A percentile compares a stretch with the other conserved stretches of the same genome.
phyloP scores from a whole-genome alignment of 2,888 invertebrate species.

The Oxystoma pomonae region DNA sequence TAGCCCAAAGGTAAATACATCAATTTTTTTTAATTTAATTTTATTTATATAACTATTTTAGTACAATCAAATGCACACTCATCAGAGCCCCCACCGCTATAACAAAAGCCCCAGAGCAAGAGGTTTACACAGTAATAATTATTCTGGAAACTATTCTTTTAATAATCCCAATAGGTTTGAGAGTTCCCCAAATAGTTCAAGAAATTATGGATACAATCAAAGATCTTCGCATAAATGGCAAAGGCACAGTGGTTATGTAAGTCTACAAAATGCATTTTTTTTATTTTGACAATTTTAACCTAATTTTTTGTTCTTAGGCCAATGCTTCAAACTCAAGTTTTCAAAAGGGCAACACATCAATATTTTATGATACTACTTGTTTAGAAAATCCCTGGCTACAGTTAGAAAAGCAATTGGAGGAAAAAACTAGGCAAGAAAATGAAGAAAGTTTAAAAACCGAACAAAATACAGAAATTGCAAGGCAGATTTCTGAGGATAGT shows the following conservation, averaged over 20 bases:
- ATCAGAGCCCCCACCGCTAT: not conserved
- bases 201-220: not conserved
- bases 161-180: not conserved
- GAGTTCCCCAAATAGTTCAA: not conserved
- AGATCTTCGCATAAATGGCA: not conserved
- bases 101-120: not conserved
- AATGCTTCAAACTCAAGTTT: not conserved
- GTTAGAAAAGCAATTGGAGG: constrained; percentile 1
- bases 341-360: not conserved
- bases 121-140: not conserved
- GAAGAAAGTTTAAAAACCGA: not conserved
- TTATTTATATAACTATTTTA: not conserved
- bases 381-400: not conserved
- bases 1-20: not conserved
- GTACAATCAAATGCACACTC: not conserved
- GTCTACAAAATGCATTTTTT: not conserved
- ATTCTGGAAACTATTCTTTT: not conserved
- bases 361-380: not conserved
- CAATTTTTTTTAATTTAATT: not conserved
- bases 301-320: not conserved
- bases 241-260: not conserved
- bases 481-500: not conserved
- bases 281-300: not conserved
- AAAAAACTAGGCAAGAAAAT: not conserved
- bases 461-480: not conserved